Evolutionary conservation across 2,797 vertebrate genomes (phyloP), one percentile per base, ranked within the genome.

Genomic region (Buphagus erythrorhynchus): DNA sequence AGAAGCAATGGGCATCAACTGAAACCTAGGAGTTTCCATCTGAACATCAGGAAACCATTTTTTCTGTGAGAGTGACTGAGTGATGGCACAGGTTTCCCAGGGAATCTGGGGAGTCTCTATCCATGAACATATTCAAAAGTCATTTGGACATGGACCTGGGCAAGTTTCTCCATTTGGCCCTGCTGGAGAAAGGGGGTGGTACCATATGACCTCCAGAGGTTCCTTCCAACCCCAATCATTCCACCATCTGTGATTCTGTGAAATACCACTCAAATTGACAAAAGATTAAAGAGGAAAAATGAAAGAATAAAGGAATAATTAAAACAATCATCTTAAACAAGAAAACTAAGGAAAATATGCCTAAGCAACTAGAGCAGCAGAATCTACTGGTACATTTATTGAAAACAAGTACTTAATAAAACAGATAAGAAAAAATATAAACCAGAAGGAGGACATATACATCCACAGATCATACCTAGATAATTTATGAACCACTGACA

Each of bases 391-490:
- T 88, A 72, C 33, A 75, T 55, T 86, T 93, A 85, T 95, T 96
- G 94, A 71, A 93, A 94, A 85, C 57, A 90, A 87, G 29, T 82
- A 69, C 24, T 67, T 87, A 94, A 90, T 88, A 67, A 94, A 92
- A 87, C 12, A 97, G 26, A 21, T 74, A 85, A 63, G 28, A 79
- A 93, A 80, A 95, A 93, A 69, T 5, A 52, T 21, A 81, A 84
- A 90, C 6, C 29, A 46, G 57, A 90, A 86, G 71, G 86, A 90
- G 51, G 51, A 65, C 54, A 79, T 73, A 89, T 43, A 51, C 29
- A 92, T 84, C 25, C 62, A 31, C 26, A 79, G 63, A 75, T 79
- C 33, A 86, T 38, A 79, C 22, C 29, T 63, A 78, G 59, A 63
- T 63, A 87, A 76, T 84, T 79, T 79, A 82, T 76, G 24, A 92